These are phyloP conservation scores for Heterotis niloticus DNA, from an alignment of 2,113 vertebrate species.

Conservation along the genomic window DNA sequence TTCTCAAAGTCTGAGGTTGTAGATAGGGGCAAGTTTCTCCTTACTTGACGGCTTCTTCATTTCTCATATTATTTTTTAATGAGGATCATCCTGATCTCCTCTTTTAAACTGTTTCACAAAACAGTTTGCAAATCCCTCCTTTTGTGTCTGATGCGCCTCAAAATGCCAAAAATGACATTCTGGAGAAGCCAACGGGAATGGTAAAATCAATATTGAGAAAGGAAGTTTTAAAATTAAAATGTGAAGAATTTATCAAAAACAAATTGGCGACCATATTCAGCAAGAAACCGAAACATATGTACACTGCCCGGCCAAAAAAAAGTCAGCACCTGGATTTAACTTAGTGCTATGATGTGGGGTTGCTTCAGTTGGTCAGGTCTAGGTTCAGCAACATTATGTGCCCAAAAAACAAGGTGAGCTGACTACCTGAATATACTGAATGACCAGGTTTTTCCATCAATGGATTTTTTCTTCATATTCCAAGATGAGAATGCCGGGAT, in stretches of 20 bases:
- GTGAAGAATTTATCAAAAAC: slow-evolving; percentile 15
- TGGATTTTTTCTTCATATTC: no score
- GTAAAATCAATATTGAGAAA: neutral
- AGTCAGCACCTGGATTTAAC: no score
- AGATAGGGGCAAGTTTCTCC: neutral
- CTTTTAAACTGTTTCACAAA: neutral
- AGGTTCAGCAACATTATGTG: no score
- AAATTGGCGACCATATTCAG: neutral
- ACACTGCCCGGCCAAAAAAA: no score
- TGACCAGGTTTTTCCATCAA: no score
- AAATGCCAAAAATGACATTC: slow-evolving; percentile 48
- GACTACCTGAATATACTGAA: no score
- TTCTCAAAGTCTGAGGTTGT: slow-evolving; percentile 4
- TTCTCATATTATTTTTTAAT: slow-evolving; percentile 17
- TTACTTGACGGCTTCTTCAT: slow-evolving; percentile 4
- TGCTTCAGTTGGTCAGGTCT: no score
- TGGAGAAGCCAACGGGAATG: slow-evolving; percentile 46
- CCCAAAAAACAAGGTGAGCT: no score
- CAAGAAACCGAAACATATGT: neutral
- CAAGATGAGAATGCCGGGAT: no score
- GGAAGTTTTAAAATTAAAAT: slow-evolving; percentile 26
- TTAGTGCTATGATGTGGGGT: no score
- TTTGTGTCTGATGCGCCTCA: slow-evolving; percentile 48
- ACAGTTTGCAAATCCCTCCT: slow-evolving; percentile 35
- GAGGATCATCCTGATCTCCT: neutral